phyloP scores from a whole-genome alignment of 2,888 invertebrate species.

The Pristionchus maxplancki region DNA sequence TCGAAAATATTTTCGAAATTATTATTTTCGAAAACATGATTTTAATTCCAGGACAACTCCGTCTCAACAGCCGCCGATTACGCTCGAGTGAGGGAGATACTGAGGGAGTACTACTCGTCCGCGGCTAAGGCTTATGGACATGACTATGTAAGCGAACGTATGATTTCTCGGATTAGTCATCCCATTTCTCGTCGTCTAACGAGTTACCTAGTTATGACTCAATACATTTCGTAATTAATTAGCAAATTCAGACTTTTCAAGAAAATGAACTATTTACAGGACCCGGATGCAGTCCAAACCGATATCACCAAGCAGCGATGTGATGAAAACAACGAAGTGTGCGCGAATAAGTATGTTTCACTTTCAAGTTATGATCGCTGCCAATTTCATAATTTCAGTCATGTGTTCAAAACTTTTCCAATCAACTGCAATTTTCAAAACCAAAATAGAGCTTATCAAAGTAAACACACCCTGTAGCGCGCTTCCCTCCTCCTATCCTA shows the following conservation, averaged over 20 bases:
- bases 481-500: neutral
- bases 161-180: neutral
- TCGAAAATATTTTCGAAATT: neutral
- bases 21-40: neutral
- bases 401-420: too few relatives aligned
- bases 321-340: constrained; percentile 18
- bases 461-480: neutral
- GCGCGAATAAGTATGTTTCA: constrained; percentile 47
- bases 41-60: neutral
- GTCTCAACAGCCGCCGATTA: constrained; percentile 57
- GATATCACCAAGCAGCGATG: constrained; percentile 40
- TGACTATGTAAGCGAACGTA: constrained; percentile 69
- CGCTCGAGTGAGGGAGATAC: constrained; percentile 66
- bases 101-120: constrained; percentile 64
- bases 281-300: constrained; percentile 34
- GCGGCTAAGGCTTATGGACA: constrained; percentile 67
- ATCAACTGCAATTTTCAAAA: too few relatives aligned
- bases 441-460: too few relatives aligned
- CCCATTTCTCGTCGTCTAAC: too few relatives aligned
- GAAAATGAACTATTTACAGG: neutral
- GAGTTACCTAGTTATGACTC: neutral
- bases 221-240: neutral
- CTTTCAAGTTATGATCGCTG: neutral
- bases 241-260: too few relatives aligned
- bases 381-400: neutral